These are phyloP conservation scores for Galeopsomyia nigrocyanea DNA, from an alignment of 2,888 invertebrate species.

Conservation along the genomic window DNA sequence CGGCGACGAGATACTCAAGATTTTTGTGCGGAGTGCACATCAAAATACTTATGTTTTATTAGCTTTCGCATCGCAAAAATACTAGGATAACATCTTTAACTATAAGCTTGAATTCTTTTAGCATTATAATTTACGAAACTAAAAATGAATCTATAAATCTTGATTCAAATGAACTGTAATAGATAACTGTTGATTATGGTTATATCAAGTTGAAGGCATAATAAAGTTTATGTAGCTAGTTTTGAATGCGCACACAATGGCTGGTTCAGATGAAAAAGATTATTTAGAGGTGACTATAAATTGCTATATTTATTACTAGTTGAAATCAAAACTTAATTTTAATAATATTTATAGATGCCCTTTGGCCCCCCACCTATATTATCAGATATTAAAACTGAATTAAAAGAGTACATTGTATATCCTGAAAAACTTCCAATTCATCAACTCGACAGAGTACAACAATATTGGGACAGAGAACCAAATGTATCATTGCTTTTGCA, in stretches of 20 bases:
- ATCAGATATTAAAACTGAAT: constrained; percentile 75
- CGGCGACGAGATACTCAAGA: too few relatives aligned
- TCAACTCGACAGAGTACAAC: constrained; percentile 77
- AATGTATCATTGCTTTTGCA: constrained; percentile 72
- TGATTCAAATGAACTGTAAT: neutral
- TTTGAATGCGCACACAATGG: constrained; percentile 11
- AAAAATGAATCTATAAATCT: neutral
- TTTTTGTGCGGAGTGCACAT: too few relatives aligned
- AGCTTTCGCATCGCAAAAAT: too few relatives aligned
- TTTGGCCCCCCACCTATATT: constrained; percentile 76
- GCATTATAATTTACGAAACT: neutral
- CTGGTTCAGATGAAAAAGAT: constrained; percentile 25
- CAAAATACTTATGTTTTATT: too few relatives aligned
- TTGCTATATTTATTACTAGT: neutral
- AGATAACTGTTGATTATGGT: too few relatives aligned
- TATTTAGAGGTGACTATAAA: constrained; percentile 34
- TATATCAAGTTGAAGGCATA: too few relatives aligned
- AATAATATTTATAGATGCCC: constrained; percentile 58
- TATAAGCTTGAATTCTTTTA: too few relatives aligned
- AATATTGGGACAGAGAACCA: constrained; percentile 75
- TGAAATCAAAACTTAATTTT: neutral
- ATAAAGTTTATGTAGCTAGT: too few relatives aligned
- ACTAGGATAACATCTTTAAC: too few relatives aligned
- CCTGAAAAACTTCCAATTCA: constrained; percentile 82
- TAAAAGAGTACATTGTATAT: constrained; percentile 77